A percentile compares a stretch with the other conserved stretches of the same genome.
Evolutionary conservation across 2,113 vertebrate species (phyloP).

Genomic region (Pedetes capensis): DNA sequence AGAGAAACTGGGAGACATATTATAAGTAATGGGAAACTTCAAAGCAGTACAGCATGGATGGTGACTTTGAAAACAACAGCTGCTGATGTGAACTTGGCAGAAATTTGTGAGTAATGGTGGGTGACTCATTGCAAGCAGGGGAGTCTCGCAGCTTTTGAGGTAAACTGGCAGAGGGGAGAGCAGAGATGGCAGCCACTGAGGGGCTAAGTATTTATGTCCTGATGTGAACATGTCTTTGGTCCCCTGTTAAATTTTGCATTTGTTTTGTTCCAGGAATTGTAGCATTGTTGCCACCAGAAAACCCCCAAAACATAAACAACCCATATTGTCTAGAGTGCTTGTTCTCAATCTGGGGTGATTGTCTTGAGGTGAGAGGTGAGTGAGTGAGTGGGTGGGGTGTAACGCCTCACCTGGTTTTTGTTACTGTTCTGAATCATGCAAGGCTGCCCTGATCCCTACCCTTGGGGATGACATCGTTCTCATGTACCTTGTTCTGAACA

Average conservation of each 20-base stretch:
- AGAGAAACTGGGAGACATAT: neutral
- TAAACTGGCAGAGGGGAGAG: slow-evolving; percentile 21
- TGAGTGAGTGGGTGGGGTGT: slow-evolving; percentile 23
- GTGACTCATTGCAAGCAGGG: slow-evolving; percentile 52
- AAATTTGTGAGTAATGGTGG: slow-evolving; percentile 62
- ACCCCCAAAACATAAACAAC: neutral
- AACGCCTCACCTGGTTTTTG: slow-evolving; percentile 9
- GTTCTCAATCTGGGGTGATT: slow-evolving; percentile 42
- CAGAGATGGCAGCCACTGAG: slow-evolving; percentile 1
- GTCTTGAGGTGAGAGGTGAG: slow-evolving; percentile 44
- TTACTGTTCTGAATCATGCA: neutral
- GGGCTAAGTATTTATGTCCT: slow-evolving; percentile 19
- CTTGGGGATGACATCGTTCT: neutral
- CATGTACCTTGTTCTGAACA: neutral
- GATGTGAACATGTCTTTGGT: neutral
- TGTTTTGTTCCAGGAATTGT: neutral
- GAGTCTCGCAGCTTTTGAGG: slow-evolving; percentile 63
- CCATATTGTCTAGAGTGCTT: neutral
- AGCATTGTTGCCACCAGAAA: neutral
- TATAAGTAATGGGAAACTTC: slow-evolving; percentile 32
- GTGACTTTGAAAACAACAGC: slow-evolving; percentile 70
- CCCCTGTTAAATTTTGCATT: neutral
- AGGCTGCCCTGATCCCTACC: neutral
- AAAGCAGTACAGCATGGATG: slow-evolving; percentile 9
- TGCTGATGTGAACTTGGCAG: slow-evolving; percentile 53